phyloP scores from a whole-genome alignment of 2,113 vertebrate genomes.

The Ellobius talpinus region DNA sequence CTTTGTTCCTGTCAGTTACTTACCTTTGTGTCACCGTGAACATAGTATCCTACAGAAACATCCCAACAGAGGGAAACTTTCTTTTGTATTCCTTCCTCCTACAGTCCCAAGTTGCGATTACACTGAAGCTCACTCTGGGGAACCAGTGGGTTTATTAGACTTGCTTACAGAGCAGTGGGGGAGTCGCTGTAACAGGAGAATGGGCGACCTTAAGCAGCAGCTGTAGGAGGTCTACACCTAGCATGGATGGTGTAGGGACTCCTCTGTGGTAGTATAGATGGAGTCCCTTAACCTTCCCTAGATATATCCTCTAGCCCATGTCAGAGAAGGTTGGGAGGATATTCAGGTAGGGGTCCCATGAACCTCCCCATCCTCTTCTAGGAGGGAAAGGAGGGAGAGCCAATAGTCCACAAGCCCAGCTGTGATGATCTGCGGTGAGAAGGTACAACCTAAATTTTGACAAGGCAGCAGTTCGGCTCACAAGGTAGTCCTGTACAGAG shows the following conservation, averaged over 20 bases:
- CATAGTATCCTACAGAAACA: not conserved
- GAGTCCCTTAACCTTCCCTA: no score
- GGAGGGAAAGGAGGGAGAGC: not conserved
- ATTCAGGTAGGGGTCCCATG: not conserved
- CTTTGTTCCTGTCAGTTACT: not conserved
- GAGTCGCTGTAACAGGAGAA: not conserved
- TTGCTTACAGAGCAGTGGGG: not conserved
- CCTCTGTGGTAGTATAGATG: not conserved
- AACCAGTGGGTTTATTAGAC: not conserved
- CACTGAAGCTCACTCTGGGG: not conserved
- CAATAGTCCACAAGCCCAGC: not conserved
- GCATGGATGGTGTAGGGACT: not conserved
- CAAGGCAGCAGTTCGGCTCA: not conserved
- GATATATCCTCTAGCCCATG: not conserved
- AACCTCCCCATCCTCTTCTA: not conserved
- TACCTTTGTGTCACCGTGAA: not conserved
- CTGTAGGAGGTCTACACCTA: not conserved
- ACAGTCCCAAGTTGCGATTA: not conserved
- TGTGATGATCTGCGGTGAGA: not conserved
- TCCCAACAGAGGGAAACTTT: not conserved
- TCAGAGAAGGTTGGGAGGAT: not conserved
- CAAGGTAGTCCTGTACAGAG: not conserved
- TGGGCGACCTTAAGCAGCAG: not conserved
- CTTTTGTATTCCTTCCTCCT: not conserved
- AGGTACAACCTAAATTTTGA: not conserved